Evolutionary conservation across 1,140 invertebrate species (phyloP), one percentile per base, ranked within the genome.

Genomic region (Helicorthomorpha holstii): DNA sequence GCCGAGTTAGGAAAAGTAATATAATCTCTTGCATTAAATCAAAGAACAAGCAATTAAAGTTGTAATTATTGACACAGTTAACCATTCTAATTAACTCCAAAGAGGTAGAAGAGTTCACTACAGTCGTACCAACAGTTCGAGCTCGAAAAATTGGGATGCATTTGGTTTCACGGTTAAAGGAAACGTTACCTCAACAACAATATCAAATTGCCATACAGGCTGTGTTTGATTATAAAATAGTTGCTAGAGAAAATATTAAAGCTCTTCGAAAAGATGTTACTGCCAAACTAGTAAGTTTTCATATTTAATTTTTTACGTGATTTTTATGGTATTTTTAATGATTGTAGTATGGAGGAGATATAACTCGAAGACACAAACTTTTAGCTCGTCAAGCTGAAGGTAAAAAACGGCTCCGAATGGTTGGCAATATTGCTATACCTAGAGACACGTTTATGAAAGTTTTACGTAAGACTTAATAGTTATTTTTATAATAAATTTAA

Each of bases 371-470:
- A 64, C 86, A 80, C 68, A 98, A 98, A 66, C 70, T 98, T 22
- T 66, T 98, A 12, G 79, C 79, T 56, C 75, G 82, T 62, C 94
- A 98, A 71, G 76, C 81, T 1, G 87, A 93, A 62, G 92, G 93
- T 4, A 97, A 98, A 65, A 88, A 89, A 65, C 80, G 81, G 68
- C 82, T 98, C 82, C 78, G 82, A 63, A 81, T 81, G 73, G 73
- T 94, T 54, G 92, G 89, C 41, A 91, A 89, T 62, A 84, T 98
- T 56, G 76, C 81, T 61, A 70, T 98, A 55, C 89, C 90, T 2
- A 77, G 88, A 68, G 83, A 97, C 63, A 90, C 88, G 12, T 97
- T 97, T 69, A 89, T 97, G 57, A 81, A 91, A 69, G 78, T 96
- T 53, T 66, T 97, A 2, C 90, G 89, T 7, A 34, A 34, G 16